A percentile compares a stretch with the other conserved stretches of the same genome.
Evolutionary conservation across 2,888 invertebrate genomes (phyloP).

Genomic region (Drosophila monieri): DNA sequence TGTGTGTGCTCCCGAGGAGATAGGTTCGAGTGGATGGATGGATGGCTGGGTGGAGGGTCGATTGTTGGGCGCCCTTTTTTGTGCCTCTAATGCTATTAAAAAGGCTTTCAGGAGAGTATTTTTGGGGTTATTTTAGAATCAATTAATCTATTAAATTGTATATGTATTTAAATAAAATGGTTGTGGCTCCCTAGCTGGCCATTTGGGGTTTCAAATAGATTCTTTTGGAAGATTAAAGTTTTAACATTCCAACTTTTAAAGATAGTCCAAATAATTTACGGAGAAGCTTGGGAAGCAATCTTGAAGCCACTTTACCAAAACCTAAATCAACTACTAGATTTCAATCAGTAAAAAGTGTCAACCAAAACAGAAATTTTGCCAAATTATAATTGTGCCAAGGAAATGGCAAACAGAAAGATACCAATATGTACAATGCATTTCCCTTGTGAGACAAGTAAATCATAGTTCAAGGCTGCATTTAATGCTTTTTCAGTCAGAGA

Average conservation of each 20-base stretch:
- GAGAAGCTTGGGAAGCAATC: conserved; percentile 16
- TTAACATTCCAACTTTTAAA: not conserved
- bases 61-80: conserved; percentile 26
- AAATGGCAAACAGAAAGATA: conserved; percentile 19
- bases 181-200: conserved; percentile 29
- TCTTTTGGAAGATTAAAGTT: not conserved
- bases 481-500: conserved; percentile 34
- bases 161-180: conserved; percentile 35
- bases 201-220: conserved; percentile 1
- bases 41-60: not conserved
- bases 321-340: conserved; percentile 32
- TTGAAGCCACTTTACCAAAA: conserved; percentile 26
- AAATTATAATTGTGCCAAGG: conserved; percentile 46
- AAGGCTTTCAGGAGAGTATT: conserved; percentile 37
- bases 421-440: conserved; percentile 3
- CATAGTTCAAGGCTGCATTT: conserved; percentile 46
- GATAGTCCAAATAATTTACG: conserved; percentile 7
- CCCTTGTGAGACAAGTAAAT: conserved; percentile 17
- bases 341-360: conserved; percentile 43
- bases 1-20: conserved; percentile 20
- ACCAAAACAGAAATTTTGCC: conserved; percentile 26
- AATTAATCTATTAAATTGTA: conserved; percentile 44
- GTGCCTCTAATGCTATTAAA: conserved; percentile 46
- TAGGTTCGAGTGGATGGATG: conserved; percentile 9
- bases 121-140: conserved; percentile 42